Base-by-base conservation (phyloP, 2,888 invertebrate genomes). In the Tiphia femorata region DNA sequence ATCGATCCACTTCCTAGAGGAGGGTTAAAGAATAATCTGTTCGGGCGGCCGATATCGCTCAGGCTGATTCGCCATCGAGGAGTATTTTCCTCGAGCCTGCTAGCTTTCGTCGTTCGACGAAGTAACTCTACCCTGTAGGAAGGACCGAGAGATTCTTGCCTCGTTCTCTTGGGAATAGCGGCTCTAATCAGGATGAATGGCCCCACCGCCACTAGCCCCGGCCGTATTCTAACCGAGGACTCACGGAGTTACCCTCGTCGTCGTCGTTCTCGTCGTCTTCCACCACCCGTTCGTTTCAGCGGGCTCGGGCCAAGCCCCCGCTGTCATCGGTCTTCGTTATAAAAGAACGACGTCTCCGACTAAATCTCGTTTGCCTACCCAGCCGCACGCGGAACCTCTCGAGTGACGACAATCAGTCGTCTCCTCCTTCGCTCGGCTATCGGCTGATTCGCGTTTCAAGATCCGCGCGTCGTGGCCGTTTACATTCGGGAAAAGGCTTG, bases 241-340 rank as follows among this genome's bases (percentile, higher is more conserved):
- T 78, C 72, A 72, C 64, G 55, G 37, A 47, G 51, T 44, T 49
- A 52, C 40, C 50, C 43, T 8, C 50, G 29, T 35, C 33, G 8
- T 19, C 33, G 44, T 21, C 47, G 25, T 46, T 59, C 63, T 42
- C 21, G 29, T 21, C 52, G 46, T 60, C 62, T 17, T 10, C 17
- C 19, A 3, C 16, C 17, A 38, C 42, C 10, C 8, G 4, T 14
- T 33, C 33, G 6, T n/a, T n/a, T n/a, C 12, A 14, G 5, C 63
- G 59, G 60, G 53, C 67, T 65, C 57, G 54, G 59, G 59, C 60
- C 48, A 54, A 59, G 68, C 52, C 65, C 61, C 53, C 59, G 47
- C 61, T 78, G 78, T 79, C 80, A 79, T 79, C 79, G 77, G 77
- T 79, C 80, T 79, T 79, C 78, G 76, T 79, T 79, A 79, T 74